Conservation (phyloP, 2,113 vertebrate genomes). For the Anseranas semipalmata region DNA sequence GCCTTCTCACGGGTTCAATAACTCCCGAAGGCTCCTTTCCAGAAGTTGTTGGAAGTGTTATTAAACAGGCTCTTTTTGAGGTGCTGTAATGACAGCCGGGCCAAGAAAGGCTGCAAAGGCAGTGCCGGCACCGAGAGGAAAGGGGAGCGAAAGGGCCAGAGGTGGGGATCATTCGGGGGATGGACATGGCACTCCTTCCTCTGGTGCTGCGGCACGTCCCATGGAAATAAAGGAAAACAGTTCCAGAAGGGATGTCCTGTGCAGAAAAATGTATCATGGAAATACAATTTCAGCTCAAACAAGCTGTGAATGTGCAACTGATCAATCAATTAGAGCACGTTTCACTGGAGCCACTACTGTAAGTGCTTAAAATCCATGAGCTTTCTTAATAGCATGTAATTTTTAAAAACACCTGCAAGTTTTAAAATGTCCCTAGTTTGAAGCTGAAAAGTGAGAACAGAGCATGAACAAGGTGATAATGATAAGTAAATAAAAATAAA, state of each 20-base stretch:
- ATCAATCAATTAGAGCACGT: background rate
- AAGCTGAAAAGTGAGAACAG: background rate
- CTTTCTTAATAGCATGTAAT: background rate
- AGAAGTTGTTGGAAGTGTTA: conserved; percentile 54
- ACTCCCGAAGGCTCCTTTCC: conserved; percentile 31
- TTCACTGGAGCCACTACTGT: background rate
- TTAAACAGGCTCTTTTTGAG: conserved; percentile 30
- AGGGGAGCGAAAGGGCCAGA: background rate
- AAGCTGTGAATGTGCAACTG: background rate
- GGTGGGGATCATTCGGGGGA: background rate
- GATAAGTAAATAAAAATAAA: background rate
- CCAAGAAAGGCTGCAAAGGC: conserved; percentile 9
- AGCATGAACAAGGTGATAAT: background rate
- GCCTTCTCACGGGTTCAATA: conserved; percentile 64
- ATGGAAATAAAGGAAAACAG: background rate
- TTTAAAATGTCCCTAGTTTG: background rate
- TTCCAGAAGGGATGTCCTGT: background rate
- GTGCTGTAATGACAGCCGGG: background rate
- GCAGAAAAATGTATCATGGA: background rate
- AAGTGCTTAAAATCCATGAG: background rate
- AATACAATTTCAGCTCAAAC: background rate
- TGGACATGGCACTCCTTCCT: background rate
- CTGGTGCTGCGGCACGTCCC: background rate
- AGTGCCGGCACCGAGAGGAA: background rate
- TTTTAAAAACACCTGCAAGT: background rate